These are phyloP conservation scores for Diplosoma virens DNA, from an alignment of 23 tunicate species.

Conservation along the genomic window DNA sequence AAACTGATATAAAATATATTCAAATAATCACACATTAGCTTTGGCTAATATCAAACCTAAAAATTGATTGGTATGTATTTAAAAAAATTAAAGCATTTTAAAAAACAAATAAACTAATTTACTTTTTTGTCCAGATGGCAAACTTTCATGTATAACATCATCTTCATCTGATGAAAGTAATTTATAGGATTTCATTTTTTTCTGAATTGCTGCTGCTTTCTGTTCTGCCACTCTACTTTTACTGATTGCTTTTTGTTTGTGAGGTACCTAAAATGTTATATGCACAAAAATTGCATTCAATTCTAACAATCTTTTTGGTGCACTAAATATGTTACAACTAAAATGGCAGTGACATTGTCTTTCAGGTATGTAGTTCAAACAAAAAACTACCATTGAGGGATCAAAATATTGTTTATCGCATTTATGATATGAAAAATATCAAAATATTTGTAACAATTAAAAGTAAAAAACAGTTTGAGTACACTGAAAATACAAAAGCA, in stretches of 20 bases:
- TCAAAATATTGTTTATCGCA: too few species aligned
- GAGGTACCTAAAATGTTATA: slow-evolving; percentile 65
- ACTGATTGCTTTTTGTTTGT: slow-evolving; percentile 44
- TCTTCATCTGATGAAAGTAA: slow-evolving; percentile 84
- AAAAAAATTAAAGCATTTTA: too few species aligned
- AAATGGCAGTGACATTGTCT: not conserved
- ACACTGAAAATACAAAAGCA: too few species aligned
- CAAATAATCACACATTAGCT: too few species aligned
- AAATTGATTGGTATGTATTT: too few species aligned
- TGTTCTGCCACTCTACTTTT: slow-evolving; percentile 47
- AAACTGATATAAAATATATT: too few species aligned
- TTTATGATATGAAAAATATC: too few species aligned
- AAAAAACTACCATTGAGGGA: not conserved
- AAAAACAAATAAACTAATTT: not conserved
- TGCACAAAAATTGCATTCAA: not conserved
- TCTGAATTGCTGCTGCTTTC: slow-evolving; percentile 51
- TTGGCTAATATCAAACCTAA: too few species aligned
- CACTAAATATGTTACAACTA: not conserved
- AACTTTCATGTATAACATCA: slow-evolving; percentile 19
- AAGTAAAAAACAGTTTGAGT: too few species aligned
- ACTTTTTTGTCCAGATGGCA: not conserved
- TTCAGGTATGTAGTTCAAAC: not conserved
- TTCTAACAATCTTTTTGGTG: too few species aligned
- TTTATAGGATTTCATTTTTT: slow-evolving; percentile 54
- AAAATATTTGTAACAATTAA: too few species aligned